Conservation (phyloP, 2,888 invertebrate species). For the Folsomia manolachei region DNA sequence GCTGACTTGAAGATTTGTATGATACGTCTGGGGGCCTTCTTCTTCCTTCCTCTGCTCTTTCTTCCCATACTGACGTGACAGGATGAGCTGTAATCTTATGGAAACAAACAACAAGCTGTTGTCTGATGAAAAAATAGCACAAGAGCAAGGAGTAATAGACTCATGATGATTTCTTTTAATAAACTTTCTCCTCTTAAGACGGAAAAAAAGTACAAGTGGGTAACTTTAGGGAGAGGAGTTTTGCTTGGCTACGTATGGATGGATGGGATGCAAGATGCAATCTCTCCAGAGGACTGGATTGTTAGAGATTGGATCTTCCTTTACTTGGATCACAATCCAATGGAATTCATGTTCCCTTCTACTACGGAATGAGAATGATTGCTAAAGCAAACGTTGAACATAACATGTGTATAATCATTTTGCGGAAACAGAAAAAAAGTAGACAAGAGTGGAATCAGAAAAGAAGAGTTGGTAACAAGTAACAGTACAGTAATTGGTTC, state of each 20-base stretch:
- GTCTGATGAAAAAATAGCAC: slow-evolving; percentile 23
- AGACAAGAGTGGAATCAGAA: slow-evolving; percentile 20
- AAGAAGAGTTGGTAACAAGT: slow-evolving; percentile 19
- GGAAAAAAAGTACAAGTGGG: slow-evolving; percentile 7
- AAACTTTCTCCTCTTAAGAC: slow-evolving; percentile 18
- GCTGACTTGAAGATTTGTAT: slow-evolving; percentile 22
- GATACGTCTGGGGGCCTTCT: slow-evolving; percentile 5
- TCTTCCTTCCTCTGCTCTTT: background rate
- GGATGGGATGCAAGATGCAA: background rate
- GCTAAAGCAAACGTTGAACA: slow-evolving; percentile 19
- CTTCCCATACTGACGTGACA: slow-evolving; percentile 18
- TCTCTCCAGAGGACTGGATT: slow-evolving; percentile 10
- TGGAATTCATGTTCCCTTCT: background rate
- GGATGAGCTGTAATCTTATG: slow-evolving; percentile 22
- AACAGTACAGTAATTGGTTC: slow-evolving; percentile 24
- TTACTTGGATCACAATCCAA: no score
- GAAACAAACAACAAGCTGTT: slow-evolving; percentile 24
- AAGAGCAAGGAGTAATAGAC: slow-evolving; percentile 15
- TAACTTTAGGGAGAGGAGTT: background rate
- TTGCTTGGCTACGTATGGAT: no score
- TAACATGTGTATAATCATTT: slow-evolving; percentile 25
- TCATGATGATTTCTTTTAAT: slow-evolving; percentile 25
- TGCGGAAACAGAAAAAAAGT: slow-evolving; percentile 12
- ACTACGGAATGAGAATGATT: slow-evolving; percentile 4
- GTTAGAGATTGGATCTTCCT: background rate